Evolutionary conservation across 2,113 vertebrate species (phyloP).

Genomic region (human): GRCh38 chr11:129304001-129304500

Average conservation of each 20-base stretch:
- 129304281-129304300: neutral
- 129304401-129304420: no score
- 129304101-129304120: no score
- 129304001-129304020: neutral
- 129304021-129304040: neutral
- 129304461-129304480: no score
- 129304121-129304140: neutral
- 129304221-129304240: neutral
- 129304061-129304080: no score
- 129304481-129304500: no score
- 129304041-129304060: neutral
- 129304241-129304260: neutral
- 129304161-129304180: neutral
- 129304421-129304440: no score
- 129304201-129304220: neutral
- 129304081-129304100: no score
- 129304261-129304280: neutral
- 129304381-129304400: no score
- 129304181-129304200: accelerated
- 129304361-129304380: no score
- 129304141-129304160: neutral
- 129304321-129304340: neutral
- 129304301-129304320: neutral
- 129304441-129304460: no score
- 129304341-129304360: neutral